Conservation (phyloP, 2,797 vertebrate genomes). For the Gymnocypris eckloni region DNA sequence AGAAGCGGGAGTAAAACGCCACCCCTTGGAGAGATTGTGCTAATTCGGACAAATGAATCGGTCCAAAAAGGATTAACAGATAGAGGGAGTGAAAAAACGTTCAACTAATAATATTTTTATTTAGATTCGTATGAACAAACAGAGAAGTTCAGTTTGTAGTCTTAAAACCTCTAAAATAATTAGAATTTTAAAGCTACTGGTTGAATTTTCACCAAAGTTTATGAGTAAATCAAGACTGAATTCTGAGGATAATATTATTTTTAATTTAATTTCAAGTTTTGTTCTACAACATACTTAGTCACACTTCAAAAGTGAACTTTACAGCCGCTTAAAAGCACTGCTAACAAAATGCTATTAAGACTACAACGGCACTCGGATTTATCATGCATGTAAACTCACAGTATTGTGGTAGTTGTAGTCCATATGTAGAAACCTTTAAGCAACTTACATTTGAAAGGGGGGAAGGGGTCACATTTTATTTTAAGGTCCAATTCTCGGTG, state of each 20-base stretch:
- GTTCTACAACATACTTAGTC: not conserved
- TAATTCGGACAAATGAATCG: slow-evolving; percentile 49
- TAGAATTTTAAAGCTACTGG: not conserved
- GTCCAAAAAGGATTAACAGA: not conserved
- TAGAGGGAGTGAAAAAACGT: not conserved
- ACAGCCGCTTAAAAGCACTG: not conserved
- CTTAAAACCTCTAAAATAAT: not conserved
- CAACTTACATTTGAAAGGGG: not conserved
- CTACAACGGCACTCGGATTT: not conserved
- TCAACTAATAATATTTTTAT: not conserved
- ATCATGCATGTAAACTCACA: not conserved
- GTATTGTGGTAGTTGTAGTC: slow-evolving; percentile 10
- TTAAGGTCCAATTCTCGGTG: not conserved
- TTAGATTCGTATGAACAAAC: not conserved
- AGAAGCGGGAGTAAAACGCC: slow-evolving; percentile 77
- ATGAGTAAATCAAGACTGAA: not conserved
- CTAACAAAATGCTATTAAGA: not conserved
- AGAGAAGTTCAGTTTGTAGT: not conserved
- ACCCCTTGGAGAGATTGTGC: slow-evolving; percentile 81
- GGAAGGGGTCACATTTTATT: not conserved
- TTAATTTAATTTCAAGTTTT: not conserved
- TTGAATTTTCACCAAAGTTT: not conserved
- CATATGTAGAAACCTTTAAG: not conserved
- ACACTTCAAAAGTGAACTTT: not conserved
- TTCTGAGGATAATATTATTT: not conserved